Base-by-base conservation (phyloP, 2,888 invertebrate genomes). In the Xylota sylvarum region DNA sequence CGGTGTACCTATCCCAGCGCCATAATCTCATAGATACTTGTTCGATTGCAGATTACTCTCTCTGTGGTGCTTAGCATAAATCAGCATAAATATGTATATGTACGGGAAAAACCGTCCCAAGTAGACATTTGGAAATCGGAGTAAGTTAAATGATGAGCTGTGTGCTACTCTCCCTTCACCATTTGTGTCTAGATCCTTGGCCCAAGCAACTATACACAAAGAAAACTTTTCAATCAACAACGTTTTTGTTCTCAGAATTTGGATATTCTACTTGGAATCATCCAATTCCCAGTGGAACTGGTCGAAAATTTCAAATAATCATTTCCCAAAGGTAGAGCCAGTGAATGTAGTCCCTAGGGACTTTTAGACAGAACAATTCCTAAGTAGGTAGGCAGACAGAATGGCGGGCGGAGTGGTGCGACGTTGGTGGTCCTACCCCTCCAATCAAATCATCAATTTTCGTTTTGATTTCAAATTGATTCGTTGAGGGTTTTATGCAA, bases 171-270 rank as follows among this genome's bases (percentile, higher is more conserved):
- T n/a, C 5, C 37, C 5, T 37, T 37, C 23, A 52, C 27, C 9
- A 27, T 23, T 23, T 3, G 23, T 23, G 23, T 23, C 23, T 17
- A 27, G 14, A 23, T 69, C 43, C 19, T 62, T 58, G 37, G 43
- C 14, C 46, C 43, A 56, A 43, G 46, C 58, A 81, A 76, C 65
- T 78, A 73, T 65, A 84, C 23, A 79, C 74, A 72, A 76, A 74
- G 74, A 80, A 81, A 85, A 85, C 85, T 85, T 85, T 81, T 85
- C 85, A 85, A 85, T 85, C 85, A 81, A 72, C 80, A 76, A 72
- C 46, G 64, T 52, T 76, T 58, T 58, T 79, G 65, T 70, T 80
- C 17, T 60, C 40, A 9, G 46, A 72, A 72, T 76, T 76, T 81
- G 70, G 62, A 62, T 55, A 76, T 65, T 35, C 40, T 7, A 40